phyloP scores from a whole-genome alignment of 2,888 invertebrate species.

The Arge pagana region DNA sequence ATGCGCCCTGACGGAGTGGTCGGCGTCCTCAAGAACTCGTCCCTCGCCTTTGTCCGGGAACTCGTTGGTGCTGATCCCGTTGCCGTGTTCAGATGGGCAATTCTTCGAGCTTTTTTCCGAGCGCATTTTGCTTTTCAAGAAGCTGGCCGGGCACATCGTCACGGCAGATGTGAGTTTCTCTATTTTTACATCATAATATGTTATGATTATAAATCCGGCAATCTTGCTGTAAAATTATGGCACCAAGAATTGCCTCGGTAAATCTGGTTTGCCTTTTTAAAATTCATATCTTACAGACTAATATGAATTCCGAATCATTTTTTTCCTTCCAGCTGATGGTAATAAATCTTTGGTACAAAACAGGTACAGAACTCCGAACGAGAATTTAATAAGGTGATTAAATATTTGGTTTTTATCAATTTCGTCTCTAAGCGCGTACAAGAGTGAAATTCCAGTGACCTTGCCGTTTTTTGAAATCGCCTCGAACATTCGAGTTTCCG shows the following conservation, averaged over 20 bases:
- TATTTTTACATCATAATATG: neutral
- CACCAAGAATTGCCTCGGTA: constrained; percentile 1
- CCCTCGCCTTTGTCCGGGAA: constrained; percentile 90
- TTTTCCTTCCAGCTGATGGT: constrained; percentile 53
- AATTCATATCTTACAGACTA: constrained; percentile 3
- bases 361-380: constrained; percentile 70
- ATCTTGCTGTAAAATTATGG: too few species aligned
- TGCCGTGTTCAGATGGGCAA: constrained; percentile 92
- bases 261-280: neutral
- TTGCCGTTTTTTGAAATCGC: too few species aligned
- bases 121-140: constrained; percentile 90
- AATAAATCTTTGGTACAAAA: constrained; percentile 63
- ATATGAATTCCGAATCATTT: constrained; percentile 12
- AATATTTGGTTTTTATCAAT: constrained; percentile 3
- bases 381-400: constrained; percentile 71
- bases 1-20: constrained; percentile 91
- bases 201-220: neutral
- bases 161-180: constrained; percentile 57
- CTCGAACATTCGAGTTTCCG: too few species aligned
- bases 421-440: too few species aligned
- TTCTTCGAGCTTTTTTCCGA: constrained; percentile 87
- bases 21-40: constrained; percentile 90
- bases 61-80: constrained; percentile 92
- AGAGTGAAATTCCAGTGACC: too few species aligned
- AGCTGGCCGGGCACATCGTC: constrained; percentile 75